phyloP scores from a whole-genome alignment of 2,113 vertebrate genomes.

The Mastomys natalensis region DNA sequence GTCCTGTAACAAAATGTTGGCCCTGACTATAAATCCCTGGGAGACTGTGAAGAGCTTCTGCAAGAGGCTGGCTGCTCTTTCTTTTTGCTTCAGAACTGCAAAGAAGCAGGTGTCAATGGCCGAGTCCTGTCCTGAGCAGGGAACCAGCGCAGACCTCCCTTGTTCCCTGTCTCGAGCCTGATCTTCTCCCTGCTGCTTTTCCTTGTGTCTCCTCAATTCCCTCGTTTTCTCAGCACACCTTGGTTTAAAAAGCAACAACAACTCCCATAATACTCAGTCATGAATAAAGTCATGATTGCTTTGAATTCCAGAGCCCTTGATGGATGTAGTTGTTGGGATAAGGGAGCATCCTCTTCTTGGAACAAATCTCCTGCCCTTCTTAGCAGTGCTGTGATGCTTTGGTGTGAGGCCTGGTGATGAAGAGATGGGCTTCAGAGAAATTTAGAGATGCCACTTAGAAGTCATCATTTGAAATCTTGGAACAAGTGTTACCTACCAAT shows the following conservation, averaged over 20 bases:
- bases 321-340: background rate
- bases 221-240: background rate
- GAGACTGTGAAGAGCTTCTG: conserved; percentile 57
- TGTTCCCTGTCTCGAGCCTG: background rate
- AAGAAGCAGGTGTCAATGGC: background rate
- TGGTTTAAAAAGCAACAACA: background rate
- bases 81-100: conserved; percentile 10
- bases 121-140: background rate
- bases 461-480: conserved; percentile 1
- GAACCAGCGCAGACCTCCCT: background rate
- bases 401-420: background rate
- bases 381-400: background rate
- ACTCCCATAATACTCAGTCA: background rate
- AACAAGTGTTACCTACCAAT: background rate
- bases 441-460: conserved; percentile 23
- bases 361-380: background rate
- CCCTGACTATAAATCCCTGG: conserved; percentile 65
- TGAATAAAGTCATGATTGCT: conserved; percentile 24
- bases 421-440: background rate
- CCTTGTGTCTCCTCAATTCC: background rate
- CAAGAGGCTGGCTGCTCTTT: conserved; percentile 29
- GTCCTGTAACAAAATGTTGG: conserved; percentile 58
- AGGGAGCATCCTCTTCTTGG: background rate
- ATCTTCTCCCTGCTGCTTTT: background rate
- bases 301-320: conserved; percentile 21